These are phyloP conservation scores for Spisula solida DNA, from an alignment of 2,888 invertebrate genomes.

Conservation along the genomic window DNA sequence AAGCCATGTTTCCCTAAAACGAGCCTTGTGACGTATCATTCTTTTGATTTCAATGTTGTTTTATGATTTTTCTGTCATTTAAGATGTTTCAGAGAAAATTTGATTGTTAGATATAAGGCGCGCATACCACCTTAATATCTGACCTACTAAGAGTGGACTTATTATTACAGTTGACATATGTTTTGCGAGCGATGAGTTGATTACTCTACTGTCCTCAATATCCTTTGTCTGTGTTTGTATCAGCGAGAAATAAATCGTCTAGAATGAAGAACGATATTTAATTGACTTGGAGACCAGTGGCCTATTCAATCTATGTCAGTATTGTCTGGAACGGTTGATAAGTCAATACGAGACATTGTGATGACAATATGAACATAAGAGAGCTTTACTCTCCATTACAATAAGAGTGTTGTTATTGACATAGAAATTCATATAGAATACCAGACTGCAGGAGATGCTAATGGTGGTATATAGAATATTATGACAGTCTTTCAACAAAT, in stretches of 20 bases:
- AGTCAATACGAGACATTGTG: neutral
- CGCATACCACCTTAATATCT: too few relatives aligned
- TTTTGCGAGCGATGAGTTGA: neutral
- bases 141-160: neutral
- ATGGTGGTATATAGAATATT: neutral
- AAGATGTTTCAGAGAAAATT: too few relatives aligned
- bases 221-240: conserved; percentile 5
- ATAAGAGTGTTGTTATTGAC: neutral
- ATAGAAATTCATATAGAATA: neutral
- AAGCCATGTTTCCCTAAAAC: too few relatives aligned
- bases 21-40: too few relatives aligned
- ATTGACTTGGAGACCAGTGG: neutral
- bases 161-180: neutral
- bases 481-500: neutral
- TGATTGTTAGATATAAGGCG: too few relatives aligned
- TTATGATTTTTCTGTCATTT: too few relatives aligned
- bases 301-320: conserved; percentile 19
- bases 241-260: neutral
- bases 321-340: neutral
- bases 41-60: too few relatives aligned
- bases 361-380: neutral
- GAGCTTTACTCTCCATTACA: conserved; percentile 13
- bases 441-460: too few relatives aligned
- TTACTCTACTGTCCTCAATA: neutral
- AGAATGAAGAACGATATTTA: conserved; percentile 13